Conservation (phyloP, 2,888 invertebrate genomes). For the Xestobium rufovillosum region DNA sequence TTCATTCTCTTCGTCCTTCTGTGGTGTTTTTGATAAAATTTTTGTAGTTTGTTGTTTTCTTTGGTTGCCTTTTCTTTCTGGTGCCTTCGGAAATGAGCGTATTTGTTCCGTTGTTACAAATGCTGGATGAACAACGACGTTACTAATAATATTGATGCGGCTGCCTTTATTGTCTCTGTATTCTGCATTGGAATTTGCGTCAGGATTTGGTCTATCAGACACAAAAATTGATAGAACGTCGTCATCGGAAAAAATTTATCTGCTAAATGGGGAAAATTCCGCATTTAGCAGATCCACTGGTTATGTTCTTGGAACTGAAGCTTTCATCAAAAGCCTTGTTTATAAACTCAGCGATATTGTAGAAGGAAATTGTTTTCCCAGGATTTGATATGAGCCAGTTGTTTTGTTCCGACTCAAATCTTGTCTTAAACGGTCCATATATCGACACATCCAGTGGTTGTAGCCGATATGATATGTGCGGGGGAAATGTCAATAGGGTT, state of each 20-base stretch:
- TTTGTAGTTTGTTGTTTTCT: slow-evolving; percentile 12
- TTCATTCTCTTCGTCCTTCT: slow-evolving; percentile 6
- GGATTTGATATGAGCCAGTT: no score
- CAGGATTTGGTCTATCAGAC: no score
- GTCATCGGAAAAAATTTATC: slow-evolving; percentile 8
- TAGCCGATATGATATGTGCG: no score
- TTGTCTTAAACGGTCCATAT: no score
- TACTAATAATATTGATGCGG: slow-evolving; percentile 8
- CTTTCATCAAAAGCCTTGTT: slow-evolving; percentile 7
- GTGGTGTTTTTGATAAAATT: slow-evolving; percentile 12
- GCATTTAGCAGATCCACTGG: slow-evolving; percentile 9
- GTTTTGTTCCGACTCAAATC: no score
- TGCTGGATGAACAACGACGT: slow-evolving; percentile 7
- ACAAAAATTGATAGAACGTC: no score
- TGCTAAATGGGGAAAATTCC: slow-evolving; percentile 11
- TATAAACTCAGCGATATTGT: slow-evolving; percentile 10
- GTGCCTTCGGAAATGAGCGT: slow-evolving; percentile 10
- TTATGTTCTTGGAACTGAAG: slow-evolving; percentile 6
- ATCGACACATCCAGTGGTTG: no score
- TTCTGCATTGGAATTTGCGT: no score
- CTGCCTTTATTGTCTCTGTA: no score
- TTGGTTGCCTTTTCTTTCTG: no score
- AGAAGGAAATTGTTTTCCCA: slow-evolving; percentile 9
- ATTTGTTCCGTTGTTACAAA: slow-evolving; percentile 8
- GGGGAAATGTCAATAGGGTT: slow-evolving; percentile 1